Percentiles rank a stretch among this genome's conserved stretches.
phyloP scores from a whole-genome alignment of 2,113 vertebrate genomes.

The Leucosticte australis region DNA sequence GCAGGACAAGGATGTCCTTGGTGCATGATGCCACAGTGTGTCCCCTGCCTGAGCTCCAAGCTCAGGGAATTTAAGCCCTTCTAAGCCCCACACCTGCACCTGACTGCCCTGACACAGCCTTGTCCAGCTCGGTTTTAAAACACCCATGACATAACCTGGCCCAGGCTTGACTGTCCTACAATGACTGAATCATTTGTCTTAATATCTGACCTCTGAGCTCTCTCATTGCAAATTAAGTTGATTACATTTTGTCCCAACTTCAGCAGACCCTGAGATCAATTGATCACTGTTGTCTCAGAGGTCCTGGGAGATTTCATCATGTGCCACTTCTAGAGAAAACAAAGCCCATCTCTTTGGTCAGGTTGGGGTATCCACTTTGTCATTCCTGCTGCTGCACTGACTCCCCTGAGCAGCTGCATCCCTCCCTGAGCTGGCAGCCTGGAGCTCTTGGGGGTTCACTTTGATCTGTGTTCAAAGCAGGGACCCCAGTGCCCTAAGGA shows the following conservation, averaged over 20 bases:
- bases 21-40: accelerated
- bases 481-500: accelerated
- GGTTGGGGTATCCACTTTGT: neutral
- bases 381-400: neutral
- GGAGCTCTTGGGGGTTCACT: neutral
- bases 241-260: neutral
- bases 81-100: accelerated
- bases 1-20: neutral
- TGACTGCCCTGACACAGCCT: neutral
- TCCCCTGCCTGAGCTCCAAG: neutral
- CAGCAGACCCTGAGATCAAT: neutral
- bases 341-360: neutral
- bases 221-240: neutral
- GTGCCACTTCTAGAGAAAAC: neutral
- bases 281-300: neutral
- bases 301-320: neutral
- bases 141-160: neutral
- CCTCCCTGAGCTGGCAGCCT: neutral
- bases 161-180: neutral
- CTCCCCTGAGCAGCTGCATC: neutral
- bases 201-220: neutral
- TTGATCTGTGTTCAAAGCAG: neutral
- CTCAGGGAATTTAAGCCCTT: neutral
- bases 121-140: neutral
- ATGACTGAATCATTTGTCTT: neutral